Evolutionary conservation across 2,888 invertebrate species (phyloP), one percentile per base, ranked within the genome.

Genomic region (Branchellion lobata): DNA sequence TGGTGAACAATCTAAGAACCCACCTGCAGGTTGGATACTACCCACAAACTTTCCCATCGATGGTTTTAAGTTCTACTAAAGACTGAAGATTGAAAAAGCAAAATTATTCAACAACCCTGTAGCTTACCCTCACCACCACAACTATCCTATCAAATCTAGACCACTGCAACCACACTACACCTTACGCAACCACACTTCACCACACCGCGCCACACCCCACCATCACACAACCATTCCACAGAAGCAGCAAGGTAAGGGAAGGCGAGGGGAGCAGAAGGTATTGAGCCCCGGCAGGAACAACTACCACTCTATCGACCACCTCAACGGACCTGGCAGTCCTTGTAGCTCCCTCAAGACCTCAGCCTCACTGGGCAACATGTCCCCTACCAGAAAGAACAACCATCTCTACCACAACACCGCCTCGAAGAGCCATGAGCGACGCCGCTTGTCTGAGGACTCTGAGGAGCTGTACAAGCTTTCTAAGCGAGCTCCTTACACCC

Each of bases 311-410:
- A 75, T 57, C 57, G 75, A 75, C 29, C 40, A 36, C 18, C 27
- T 75, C 21, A 51, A 24, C 47, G 27, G n/a, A 24, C 31, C 2
- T 29, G 71, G 34, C 27, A 71, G 11, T 71, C 31, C 24, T 11
- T 33, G 34, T 21, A 40, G 40, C 0, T 3, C 40, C 27, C 27
- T 75, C 14, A 75, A 75, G 27, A 8, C 51, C n/a, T 36, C 36
- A 29, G 75, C 75, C 2, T 75, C 75, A 1, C 27, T 47, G 51
- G 75, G 75, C 24, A 75, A 51, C 75, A 75, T 75, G 1, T 75
- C 75, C n/a, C 75, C 75, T 0, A 75, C 75, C 29, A 53, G 57
- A 11, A 75, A 75, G 31, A 40, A 40, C 14, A 40, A 8, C 40
- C 5, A 40, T 14, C 40, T 14, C 14, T 40, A 24, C 27, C 40